Conservation (phyloP, 2,113 vertebrate species). For the Fregetta grallaria region DNA sequence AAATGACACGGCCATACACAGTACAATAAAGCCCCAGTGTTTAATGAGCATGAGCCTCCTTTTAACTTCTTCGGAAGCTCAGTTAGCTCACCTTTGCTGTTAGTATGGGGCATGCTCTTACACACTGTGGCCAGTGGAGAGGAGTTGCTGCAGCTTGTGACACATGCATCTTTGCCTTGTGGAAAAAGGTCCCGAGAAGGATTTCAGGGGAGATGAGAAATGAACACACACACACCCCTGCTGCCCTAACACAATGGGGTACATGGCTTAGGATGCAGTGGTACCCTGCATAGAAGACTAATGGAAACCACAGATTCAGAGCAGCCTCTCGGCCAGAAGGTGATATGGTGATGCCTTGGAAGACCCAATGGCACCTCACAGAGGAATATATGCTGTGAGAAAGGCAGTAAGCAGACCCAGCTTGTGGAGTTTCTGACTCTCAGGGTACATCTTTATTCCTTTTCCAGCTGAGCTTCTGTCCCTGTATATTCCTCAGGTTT, state of each 20-base stretch:
- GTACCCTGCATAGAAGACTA: neutral
- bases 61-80: conserved; percentile 1
- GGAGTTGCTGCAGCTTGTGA: neutral
- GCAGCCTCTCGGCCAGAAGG: neutral
- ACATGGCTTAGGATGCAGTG: neutral
- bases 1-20: neutral
- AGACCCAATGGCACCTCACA: neutral
- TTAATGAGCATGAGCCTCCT: neutral
- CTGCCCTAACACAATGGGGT: neutral
- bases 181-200: neutral
- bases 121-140: neutral
- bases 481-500: neutral
- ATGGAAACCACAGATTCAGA: neutral
- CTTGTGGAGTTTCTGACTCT: neutral
- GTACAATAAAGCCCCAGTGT: neutral
- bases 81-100: neutral
- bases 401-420: neutral
- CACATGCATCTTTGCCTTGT: neutral
- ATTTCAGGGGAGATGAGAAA: neutral
- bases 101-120: neutral
- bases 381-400: neutral
- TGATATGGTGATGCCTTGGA: neutral
- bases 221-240: too few relatives aligned
- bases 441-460: neutral
- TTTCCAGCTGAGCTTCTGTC: neutral